Evolutionary conservation across 2,888 invertebrate genomes (phyloP), one percentile per base, ranked within the genome.

Genomic region (Thereva nobilitata): DNA sequence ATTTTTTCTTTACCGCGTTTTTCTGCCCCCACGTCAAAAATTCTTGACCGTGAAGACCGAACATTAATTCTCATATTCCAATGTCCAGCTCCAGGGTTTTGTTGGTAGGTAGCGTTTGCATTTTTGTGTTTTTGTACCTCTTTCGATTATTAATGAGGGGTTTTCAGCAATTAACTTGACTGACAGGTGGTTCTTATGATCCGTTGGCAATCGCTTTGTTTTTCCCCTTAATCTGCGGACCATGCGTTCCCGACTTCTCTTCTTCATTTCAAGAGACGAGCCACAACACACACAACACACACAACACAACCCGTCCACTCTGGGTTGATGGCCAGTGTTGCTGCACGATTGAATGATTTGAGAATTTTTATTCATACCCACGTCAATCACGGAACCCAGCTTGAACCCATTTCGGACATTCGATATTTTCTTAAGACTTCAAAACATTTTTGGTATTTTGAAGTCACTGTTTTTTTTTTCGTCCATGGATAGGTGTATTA

Each of bases 101-200:
- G 57, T 47, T 59, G 45, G 37, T 47, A 37, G 7, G 56, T 59
- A 59, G 23, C 23, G 23, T 47, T 52, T 63, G 40, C 12, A 47
- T 8, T 42, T 52, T 49, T 61, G 41, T 53, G 52, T 35, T 9
- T 63, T 10, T 45, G 37, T 44, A 7, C 38, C 42, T 61, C 61
- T 63, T 53, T 63, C 63, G 42, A 64, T 64, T 64, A 64, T 64
- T 64, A 64, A 64, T 53, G 52, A 42, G 52, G 52, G 63, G 12
- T 40, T 47, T 53, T 41, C 44, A 42, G 42, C 63, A 64, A 64
- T 64, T 64, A 64, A 64, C 42, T 64, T 64, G 63, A 64, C 63
- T 64, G 63, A 64, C 63, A 64, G 63, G 50, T 52, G 40, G 50
- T 52, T 63, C 63, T 63, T 63, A 50, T 52, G 42, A 50, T 63